phyloP scores from a whole-genome alignment of 2,113 vertebrate genomes.

The Gallinago media region DNA sequence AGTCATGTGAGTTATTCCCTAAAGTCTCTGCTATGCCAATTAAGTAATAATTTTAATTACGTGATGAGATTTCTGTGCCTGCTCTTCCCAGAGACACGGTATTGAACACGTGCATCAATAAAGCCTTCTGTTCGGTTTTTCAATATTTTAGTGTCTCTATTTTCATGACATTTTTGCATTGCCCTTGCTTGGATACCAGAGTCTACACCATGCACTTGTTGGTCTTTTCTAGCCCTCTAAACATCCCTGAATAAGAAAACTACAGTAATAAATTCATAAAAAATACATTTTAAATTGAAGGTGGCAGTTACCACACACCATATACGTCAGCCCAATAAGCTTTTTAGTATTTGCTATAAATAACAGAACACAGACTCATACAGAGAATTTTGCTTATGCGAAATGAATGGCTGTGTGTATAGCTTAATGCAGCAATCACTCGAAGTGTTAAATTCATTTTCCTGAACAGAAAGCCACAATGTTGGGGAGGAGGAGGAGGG shows the following conservation, averaged over 20 bases:
- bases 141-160: neutral
- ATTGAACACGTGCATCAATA: neutral
- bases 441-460: neutral
- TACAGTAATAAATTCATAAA: neutral
- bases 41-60: conserved; percentile 28
- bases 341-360: neutral
- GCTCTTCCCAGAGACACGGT: neutral
- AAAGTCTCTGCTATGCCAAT: neutral
- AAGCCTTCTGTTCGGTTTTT: neutral
- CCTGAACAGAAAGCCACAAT: neutral
- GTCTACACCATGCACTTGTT: neutral
- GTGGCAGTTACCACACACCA: neutral
- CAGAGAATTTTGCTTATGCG: neutral
- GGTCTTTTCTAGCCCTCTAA: neutral
- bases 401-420: neutral
- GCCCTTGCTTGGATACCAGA: neutral
- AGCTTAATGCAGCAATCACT: neutral
- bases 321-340: neutral
- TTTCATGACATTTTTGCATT: neutral
- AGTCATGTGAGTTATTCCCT: neutral
- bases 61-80: neutral
- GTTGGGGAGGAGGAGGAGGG: neutral
- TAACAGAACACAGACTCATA: neutral
- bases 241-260: neutral
- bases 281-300: neutral